These are phyloP conservation scores for Limnephilus rhombicus DNA, from an alignment of 2,888 invertebrate species.

Conservation along the genomic window DNA sequence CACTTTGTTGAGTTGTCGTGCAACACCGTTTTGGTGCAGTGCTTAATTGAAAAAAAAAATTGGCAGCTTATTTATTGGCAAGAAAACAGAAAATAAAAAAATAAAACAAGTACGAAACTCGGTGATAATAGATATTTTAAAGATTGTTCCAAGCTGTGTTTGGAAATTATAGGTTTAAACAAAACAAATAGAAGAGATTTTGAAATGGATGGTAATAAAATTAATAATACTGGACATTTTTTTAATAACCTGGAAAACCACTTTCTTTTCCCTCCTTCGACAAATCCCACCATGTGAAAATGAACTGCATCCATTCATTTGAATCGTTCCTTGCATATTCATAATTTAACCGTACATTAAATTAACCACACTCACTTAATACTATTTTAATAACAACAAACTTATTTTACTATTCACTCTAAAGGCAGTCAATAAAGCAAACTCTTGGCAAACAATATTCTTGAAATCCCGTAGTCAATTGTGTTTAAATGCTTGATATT, in stretches of 20 bases:
- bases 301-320: slow-evolving; percentile 20
- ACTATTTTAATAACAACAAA: not conserved
- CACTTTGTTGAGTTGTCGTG: too few species aligned
- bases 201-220: not conserved
- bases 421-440: not conserved
- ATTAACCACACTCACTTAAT: not conserved
- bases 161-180: too few species aligned
- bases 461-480: too few species aligned
- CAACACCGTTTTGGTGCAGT: too few species aligned
- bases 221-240: too few species aligned
- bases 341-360: not conserved
- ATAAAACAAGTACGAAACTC: too few species aligned
- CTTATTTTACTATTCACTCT: not conserved
- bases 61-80: too few species aligned
- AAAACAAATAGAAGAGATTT: not conserved
- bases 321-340: slow-evolving; percentile 5
- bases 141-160: too few species aligned
- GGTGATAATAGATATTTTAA: too few species aligned
- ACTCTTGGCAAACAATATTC: not conserved
- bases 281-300: slow-evolving; percentile 9
- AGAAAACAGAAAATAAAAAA: too few species aligned
- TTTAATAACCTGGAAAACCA: slow-evolving; percentile 24
- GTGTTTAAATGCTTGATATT: not conserved
- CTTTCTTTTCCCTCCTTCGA: slow-evolving; percentile 33
- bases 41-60: too few species aligned